A percentile compares a stretch with the other conserved stretches of the same genome.
Evolutionary conservation across 2,888 invertebrate species (phyloP).

Genomic region (Leptogaster cylindrica): DNA sequence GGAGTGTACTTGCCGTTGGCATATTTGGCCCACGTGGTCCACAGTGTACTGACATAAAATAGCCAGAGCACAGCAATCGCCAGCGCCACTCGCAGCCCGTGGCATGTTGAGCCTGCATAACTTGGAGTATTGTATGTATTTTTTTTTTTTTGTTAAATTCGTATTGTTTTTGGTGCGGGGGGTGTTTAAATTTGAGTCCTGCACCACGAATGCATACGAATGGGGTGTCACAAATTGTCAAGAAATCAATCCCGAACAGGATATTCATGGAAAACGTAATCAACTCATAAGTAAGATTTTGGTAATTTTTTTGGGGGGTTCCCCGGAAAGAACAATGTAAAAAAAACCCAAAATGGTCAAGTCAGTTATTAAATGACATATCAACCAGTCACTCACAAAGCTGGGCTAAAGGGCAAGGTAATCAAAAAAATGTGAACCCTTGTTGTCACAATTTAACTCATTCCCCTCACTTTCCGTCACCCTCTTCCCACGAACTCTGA

Average conservation of each 20-base stretch:
- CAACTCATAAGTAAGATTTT: too few species aligned
- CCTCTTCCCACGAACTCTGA: constrained; percentile 3
- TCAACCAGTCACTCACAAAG: not conserved
- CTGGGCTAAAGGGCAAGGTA: not conserved
- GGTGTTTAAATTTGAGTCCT: constrained; percentile 13
- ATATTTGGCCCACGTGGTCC: constrained; percentile 38
- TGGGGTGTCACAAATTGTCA: too few species aligned
- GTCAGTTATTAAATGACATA: constrained; percentile 5
- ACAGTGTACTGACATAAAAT: constrained; percentile 22
- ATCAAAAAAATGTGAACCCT: not conserved
- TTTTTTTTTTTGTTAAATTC: not conserved
- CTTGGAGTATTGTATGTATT: not conserved
- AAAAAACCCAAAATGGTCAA: too few species aligned
- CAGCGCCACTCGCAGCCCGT: constrained; percentile 16
- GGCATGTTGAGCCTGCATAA: constrained; percentile 5
- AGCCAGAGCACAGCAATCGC: constrained; percentile 16
- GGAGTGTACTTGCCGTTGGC: constrained; percentile 26
- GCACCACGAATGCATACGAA: too few species aligned
- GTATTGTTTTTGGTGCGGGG: too few species aligned
- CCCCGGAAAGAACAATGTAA: too few species aligned
- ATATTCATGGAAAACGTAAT: too few species aligned
- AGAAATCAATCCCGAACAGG: too few species aligned
- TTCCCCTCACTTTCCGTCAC: not conserved
- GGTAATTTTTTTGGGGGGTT: too few species aligned
- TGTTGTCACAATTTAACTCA: not conserved